Base-by-base conservation (phyloP, 2,113 vertebrate species). In the Galemys pyrenaicus region DNA sequence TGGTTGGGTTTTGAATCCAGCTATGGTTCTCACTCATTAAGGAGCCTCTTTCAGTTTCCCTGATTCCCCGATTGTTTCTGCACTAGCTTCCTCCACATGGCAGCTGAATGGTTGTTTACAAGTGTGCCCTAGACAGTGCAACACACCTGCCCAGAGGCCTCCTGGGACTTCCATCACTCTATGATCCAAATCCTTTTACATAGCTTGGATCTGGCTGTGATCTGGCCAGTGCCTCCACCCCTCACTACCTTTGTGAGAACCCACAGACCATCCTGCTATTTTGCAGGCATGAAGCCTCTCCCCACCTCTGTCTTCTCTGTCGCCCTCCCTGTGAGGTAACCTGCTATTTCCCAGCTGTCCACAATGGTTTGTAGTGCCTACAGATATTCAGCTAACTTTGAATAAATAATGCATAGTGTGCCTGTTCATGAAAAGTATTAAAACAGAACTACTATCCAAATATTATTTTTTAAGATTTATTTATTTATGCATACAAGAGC, bases 141-240 rank as follows among this genome's bases (percentile, higher is more conserved):
- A 22, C 3, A 54, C 20, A 41, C 28, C 26, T 51, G 11, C 6
- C 67, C n/a, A 44, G 6, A 37, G 3, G 32, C 0, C 9, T 54
- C 1, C 0, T 15, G 1, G n/a, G 10, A 0, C 56, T 35, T 6
- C 12, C 4, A 56, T 22, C 4, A 35, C 7, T 13, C 20, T 46
- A 5, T 12, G 5, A 28, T 16, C 51, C 44, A 64, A 80, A 37
- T 41, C n/a, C 11, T 35, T 4, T 30, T 9, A 17, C 0, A 6
- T 2, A 70, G 7, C 7, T 71, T 26, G 17, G 37, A 41, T 39
- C 6, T 22, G 37, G 20, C 37, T 24, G 8, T 37, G 19, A 51
- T 16, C 3, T 74, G 15, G 1, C 5, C 51, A 79, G 79, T 68
- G 5, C 37, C 12, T 6, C 37, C 16, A 32, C 12, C 22, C 0